These are phyloP conservation scores for Entelurus aequoreus DNA, from an alignment of 2,113 vertebrate species.

Conservation along the genomic window DNA sequence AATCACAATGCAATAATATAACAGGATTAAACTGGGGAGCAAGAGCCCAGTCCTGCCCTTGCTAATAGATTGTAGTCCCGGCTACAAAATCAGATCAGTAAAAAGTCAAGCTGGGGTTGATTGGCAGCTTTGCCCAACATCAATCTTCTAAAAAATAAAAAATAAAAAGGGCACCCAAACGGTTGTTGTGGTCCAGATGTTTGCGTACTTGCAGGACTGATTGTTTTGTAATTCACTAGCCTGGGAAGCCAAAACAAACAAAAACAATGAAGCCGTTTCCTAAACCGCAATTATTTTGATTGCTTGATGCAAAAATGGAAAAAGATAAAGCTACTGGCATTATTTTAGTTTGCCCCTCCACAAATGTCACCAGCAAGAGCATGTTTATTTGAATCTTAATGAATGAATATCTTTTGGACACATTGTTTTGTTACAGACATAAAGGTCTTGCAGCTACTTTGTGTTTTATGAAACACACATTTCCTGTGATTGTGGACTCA, in stretches of 20 bases:
- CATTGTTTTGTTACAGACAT: too few species aligned
- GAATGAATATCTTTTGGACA: too few species aligned
- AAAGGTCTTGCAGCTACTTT: too few species aligned
- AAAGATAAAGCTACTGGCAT: neutral
- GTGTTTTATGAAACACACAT: too few species aligned
- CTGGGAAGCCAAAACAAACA: constrained; percentile 7
- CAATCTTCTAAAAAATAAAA: constrained; percentile 11
- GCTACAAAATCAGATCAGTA: constrained; percentile 7
- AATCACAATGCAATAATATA: too few species aligned
- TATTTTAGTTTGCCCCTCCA: too few species aligned
- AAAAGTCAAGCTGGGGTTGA: constrained; percentile 7
- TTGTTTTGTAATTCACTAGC: neutral
- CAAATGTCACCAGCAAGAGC: too few species aligned
- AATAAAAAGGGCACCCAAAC: neutral
- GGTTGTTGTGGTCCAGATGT: constrained; percentile 17
- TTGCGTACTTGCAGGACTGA: neutral
- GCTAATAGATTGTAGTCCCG: constrained; percentile 12
- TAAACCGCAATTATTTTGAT: neutral
- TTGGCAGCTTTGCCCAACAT: neutral
- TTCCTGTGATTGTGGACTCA: too few species aligned
- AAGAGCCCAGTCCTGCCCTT: neutral
- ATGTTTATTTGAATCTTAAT: too few species aligned
- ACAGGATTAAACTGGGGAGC: neutral
- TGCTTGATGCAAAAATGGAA: neutral
- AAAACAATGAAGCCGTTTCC: neutral